Percentiles rank a stretch among this genome's conserved stretches.
Evolutionary conservation across 1,140 invertebrate species (phyloP).

Genomic region (Neodiprion virginianus): DNA sequence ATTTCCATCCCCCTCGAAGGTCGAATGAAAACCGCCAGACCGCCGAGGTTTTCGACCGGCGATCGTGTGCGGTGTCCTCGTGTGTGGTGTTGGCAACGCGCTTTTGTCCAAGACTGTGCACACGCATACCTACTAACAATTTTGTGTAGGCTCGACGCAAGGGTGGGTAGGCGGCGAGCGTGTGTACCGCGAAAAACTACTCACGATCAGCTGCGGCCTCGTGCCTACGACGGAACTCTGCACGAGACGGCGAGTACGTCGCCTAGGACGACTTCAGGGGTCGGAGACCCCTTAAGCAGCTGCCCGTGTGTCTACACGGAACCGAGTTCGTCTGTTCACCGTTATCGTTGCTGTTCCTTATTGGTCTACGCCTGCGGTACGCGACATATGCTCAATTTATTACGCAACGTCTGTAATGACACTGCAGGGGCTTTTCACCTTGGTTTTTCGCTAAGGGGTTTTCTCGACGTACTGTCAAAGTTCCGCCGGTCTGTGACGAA

Average conservation of each 20-base stretch:
- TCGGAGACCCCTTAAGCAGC: constrained; percentile 38
- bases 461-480: too few relatives aligned
- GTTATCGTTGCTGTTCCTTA: constrained; percentile 2
- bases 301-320: constrained; percentile 34
- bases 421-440: not conserved
- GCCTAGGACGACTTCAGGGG: constrained; percentile 21
- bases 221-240: constrained; percentile 3
- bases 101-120: too few relatives aligned
- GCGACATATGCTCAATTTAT: constrained; percentile 20
- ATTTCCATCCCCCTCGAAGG: not conserved
- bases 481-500: too few relatives aligned
- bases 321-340: constrained; percentile 23
- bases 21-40: too few relatives aligned
- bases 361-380: not conserved
- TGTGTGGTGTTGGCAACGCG: too few relatives aligned
- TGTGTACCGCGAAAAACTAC: constrained; percentile 13
- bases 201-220: not conserved
- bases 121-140: too few relatives aligned
- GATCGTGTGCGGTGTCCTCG: not conserved
- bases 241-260: constrained; percentile 15
- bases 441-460: too few relatives aligned
- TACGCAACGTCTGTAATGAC: constrained; percentile 8
- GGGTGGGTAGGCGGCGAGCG: not conserved
- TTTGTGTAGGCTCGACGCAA: too few relatives aligned
- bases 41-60: not conserved